Evolutionary conservation across 2,888 invertebrate species (phyloP).

Genomic region (Synanthedon vespiformis): DNA sequence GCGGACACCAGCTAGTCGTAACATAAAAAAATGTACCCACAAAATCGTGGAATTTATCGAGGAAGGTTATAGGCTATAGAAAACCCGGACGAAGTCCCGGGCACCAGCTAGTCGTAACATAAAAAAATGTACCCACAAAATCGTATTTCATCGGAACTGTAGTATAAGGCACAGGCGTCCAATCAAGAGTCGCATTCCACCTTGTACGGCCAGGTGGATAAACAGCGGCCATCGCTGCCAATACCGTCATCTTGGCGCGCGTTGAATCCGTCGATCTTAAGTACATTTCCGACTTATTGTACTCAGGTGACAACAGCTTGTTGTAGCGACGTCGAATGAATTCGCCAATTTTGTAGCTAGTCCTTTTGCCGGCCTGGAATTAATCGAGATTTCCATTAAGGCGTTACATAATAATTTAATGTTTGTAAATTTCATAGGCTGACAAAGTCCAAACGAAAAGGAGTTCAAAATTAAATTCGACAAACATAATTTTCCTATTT

Average conservation of each 20-base stretch:
- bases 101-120: no score
- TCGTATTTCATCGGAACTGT: neutral
- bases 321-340: constrained; percentile 23
- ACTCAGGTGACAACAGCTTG: constrained; percentile 19
- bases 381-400: no score
- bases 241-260: constrained; percentile 2
- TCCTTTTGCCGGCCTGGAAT: constrained; percentile 19
- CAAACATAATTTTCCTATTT: no score
- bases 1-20: no score
- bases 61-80: no score
- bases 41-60: no score
- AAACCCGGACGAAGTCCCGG: no score
- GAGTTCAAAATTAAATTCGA: no score
- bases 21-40: constrained; percentile 1
- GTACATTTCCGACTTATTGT: constrained; percentile 22
- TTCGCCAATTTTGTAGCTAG: constrained; percentile 21
- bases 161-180: constrained; percentile 3
- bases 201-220: neutral
- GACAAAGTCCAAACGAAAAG: no score
- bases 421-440: no score
- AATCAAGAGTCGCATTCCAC: constrained; percentile 1
- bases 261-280: constrained; percentile 1
- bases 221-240: constrained; percentile 1
- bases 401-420: no score
- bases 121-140: constrained; percentile 1